Percentiles rank a stretch among this genome's conserved stretches.
phyloP scores from a whole-genome alignment of 2,888 invertebrate genomes.

The Myopa testacea region DNA sequence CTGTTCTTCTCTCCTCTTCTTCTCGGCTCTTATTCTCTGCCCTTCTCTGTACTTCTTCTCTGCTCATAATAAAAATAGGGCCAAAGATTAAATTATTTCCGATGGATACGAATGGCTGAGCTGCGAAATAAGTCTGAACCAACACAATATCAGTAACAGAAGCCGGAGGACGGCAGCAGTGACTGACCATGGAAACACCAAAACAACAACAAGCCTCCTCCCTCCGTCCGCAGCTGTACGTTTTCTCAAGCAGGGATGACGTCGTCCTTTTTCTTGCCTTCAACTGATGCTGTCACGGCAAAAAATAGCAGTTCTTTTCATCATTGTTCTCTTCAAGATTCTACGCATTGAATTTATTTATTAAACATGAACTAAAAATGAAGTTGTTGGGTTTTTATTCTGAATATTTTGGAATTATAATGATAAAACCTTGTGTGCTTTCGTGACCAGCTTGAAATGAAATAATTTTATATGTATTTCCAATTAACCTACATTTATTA shows the following conservation, averaged over 20 bases:
- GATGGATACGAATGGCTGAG: background rate
- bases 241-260: slow-evolving; percentile 24
- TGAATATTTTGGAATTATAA: too few species aligned
- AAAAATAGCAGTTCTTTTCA: background rate
- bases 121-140: background rate
- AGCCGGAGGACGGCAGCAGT: background rate
- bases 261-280: background rate
- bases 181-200: background rate
- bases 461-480: too few species aligned
- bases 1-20: background rate
- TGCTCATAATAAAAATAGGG: background rate
- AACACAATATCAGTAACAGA: slow-evolving; percentile 7
- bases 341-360: too few species aligned
- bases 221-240: slow-evolving; percentile 36
- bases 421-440: too few species aligned
- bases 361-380: too few species aligned
- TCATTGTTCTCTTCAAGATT: background rate
- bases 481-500: too few species aligned
- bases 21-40: background rate
- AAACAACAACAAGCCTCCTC: background rate
- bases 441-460: too few species aligned
- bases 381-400: too few species aligned
- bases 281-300: background rate
- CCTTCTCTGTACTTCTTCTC: too few species aligned
- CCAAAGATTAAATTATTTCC: background rate